Conservation (phyloP, 2,888 invertebrate species). For the Dysmachus trigonus region DNA sequence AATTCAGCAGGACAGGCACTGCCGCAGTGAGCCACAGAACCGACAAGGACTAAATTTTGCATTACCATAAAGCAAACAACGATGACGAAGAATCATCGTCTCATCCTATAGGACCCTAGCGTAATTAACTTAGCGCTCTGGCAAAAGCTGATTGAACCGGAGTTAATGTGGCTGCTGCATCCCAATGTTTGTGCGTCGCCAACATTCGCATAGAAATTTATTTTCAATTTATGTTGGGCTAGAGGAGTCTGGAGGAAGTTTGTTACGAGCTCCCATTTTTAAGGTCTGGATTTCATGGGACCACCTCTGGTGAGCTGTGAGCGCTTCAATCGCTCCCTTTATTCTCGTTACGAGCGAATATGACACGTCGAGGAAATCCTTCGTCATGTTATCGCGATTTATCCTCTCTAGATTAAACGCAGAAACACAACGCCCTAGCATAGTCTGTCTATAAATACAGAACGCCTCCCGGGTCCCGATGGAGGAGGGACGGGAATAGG, state of each 20-base stretch:
- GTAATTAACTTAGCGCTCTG: background rate
- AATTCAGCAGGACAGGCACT: background rate
- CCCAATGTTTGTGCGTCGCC: background rate
- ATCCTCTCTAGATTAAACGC: conserved; percentile 2
- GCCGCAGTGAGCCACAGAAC: background rate
- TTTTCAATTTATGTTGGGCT: background rate
- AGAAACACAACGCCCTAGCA: background rate
- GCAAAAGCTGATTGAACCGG: background rate
- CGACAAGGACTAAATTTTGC: background rate
- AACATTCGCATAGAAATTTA: background rate
- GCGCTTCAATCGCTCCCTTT: background rate
- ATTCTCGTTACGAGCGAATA: background rate
- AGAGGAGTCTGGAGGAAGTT: background rate
- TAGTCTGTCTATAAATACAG: background rate
- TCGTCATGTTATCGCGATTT: conserved; percentile 19
- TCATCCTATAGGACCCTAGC: background rate
- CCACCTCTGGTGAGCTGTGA: background rate
- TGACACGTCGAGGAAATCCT: conserved; percentile 6
- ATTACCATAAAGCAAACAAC: background rate
- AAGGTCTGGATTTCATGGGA: background rate
- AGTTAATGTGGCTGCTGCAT: background rate
- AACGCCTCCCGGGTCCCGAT: background rate
- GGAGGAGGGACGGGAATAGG: background rate
- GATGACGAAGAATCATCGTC: background rate
- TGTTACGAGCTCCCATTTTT: background rate